phyloP scores from a whole-genome alignment of 2,888 invertebrate genomes.

The Theristus sp. region DNA sequence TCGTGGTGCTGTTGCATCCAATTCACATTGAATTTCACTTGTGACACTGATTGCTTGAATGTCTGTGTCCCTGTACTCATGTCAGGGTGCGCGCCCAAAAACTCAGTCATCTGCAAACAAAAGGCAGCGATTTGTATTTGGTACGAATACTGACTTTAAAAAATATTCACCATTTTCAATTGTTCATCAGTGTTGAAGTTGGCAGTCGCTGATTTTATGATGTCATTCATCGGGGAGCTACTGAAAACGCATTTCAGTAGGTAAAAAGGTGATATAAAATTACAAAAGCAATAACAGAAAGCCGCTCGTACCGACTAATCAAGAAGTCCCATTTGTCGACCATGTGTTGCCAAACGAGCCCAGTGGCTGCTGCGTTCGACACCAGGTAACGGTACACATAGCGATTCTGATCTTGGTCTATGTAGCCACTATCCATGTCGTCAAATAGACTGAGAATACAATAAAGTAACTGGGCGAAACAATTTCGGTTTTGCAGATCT shows the following conservation, averaged over 20 bases:
- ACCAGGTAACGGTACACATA: background rate
- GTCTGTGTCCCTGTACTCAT: background rate
- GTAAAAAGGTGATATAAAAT: no score
- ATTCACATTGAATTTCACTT: background rate
- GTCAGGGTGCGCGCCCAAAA: background rate
- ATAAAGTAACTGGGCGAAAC: no score
- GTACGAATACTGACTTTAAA: background rate
- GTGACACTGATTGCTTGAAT: background rate
- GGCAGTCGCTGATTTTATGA: background rate
- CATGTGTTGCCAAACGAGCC: background rate
- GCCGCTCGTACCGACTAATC: no score
- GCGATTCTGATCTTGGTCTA: background rate
- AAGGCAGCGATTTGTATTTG: background rate
- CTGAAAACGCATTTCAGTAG: no score
- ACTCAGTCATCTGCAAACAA: background rate
- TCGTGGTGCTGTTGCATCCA: background rate
- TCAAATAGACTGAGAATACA: background rate
- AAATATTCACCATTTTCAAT: background rate
- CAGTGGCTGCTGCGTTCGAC: background rate
- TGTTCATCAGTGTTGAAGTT: background rate
- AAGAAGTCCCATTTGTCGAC: background rate
- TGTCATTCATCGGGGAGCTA: no score
- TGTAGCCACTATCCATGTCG: background rate
- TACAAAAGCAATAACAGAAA: no score
- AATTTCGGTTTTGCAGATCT: no score